Conservation (phyloP, 2,888 invertebrate genomes). For the Toxonevra muliebris region DNA sequence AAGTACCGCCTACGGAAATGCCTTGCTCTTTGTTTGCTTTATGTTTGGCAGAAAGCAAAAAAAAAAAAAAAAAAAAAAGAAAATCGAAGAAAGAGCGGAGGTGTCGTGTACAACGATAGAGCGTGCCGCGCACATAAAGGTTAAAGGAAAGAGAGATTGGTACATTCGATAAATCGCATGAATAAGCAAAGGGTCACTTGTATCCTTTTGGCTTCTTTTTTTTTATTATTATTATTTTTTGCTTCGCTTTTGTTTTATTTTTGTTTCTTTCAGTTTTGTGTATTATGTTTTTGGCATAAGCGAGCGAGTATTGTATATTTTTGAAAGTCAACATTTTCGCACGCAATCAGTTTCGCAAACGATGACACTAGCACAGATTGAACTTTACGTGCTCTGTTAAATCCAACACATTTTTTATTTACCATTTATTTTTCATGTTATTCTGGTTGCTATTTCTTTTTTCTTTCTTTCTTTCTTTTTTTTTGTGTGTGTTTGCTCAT, state of each 20-base stretch:
- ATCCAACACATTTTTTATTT: slow-evolving; percentile 31
- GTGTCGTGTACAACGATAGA: not conserved
- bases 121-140: not conserved
- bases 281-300: slow-evolving; percentile 21
- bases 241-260: not conserved
- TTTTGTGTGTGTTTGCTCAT: not conserved
- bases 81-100: no score
- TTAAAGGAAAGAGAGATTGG: slow-evolving; percentile 10
- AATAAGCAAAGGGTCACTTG: slow-evolving; percentile 30
- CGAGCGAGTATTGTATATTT: not conserved
- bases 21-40: slow-evolving; percentile 11
- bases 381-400: slow-evolving; percentile 33
- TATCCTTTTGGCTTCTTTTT: slow-evolving; percentile 1
- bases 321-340: slow-evolving; percentile 30
- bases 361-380: slow-evolving; percentile 31
- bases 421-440: slow-evolving; percentile 14
- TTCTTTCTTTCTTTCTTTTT: not conserved
- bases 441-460: slow-evolving; percentile 13
- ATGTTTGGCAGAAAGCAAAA: no score
- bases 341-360: slow-evolving; percentile 34
- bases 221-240: not conserved
- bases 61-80: no score
- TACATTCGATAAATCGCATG: slow-evolving; percentile 28
- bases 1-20: slow-evolving; percentile 5
- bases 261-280: not conserved